Conservation (phyloP, 1,140 invertebrate genomes). For the Lysiphlebus fabarum region DNA sequence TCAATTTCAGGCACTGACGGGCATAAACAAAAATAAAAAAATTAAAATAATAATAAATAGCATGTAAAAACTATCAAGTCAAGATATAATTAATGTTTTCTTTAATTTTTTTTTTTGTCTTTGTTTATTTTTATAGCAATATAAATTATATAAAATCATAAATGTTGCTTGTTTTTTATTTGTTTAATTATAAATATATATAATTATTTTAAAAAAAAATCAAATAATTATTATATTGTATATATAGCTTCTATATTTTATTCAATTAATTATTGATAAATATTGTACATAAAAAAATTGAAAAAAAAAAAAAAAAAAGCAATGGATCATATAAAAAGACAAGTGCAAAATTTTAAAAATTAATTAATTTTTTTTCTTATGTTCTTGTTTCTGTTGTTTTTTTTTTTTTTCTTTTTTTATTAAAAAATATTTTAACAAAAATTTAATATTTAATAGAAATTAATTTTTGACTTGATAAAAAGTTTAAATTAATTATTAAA, state of each 20-base stretch:
- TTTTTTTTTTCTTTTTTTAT: background rate
- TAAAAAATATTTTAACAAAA: constrained; percentile 19
- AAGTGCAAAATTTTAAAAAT: no score
- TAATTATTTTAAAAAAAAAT: no score
- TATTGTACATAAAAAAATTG: no score
- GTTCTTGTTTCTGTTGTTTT: no score
- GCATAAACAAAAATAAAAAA: background rate
- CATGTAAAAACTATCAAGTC: background rate
- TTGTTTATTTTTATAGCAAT: background rate
- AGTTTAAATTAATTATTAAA: constrained; percentile 44
- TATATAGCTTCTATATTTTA: constrained; percentile 48
- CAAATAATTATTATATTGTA: constrained; percentile 39
- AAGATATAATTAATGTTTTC: constrained; percentile 7
- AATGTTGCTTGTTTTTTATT: constrained; percentile 23
- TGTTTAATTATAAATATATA: constrained; percentile 1
- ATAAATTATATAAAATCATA: constrained; percentile 11
- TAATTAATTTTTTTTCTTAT: no score
- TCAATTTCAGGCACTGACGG: constrained; percentile 17
- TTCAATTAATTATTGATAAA: no score
- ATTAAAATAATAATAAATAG: constrained; percentile 2
- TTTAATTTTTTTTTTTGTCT: constrained; percentile 23
- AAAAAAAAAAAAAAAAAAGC: no score
- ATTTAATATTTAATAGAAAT: constrained; percentile 16
- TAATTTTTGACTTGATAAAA: constrained; percentile 17
- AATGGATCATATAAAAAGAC: no score